phyloP scores from a whole-genome alignment of 2,113 vertebrate genomes.

The Poeciliopsis occidentalis region DNA sequence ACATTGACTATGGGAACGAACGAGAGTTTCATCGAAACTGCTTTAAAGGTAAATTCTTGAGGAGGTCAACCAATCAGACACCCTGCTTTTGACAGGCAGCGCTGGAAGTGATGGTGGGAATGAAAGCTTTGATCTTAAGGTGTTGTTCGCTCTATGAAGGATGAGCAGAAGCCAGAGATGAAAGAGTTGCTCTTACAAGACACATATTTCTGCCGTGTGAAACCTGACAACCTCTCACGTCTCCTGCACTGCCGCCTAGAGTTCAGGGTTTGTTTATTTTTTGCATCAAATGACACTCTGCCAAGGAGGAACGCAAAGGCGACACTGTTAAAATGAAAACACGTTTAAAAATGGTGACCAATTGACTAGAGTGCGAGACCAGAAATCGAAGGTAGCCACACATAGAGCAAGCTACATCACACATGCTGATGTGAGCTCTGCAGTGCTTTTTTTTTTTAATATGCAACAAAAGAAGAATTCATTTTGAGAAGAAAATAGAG shows the following conservation, averaged over 20 bases:
- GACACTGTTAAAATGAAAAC: not conserved
- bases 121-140: not conserved
- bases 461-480: not conserved
- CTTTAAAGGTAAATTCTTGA: not conserved
- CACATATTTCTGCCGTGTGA: not conserved
- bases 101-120: not conserved
- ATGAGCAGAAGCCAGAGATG: not conserved
- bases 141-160: not conserved
- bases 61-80: not conserved
- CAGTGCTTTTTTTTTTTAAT: too few species aligned
- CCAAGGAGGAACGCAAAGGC: conserved; percentile 16
- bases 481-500: not conserved
- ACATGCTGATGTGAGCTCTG: too few species aligned
- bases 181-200: not conserved
- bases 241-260: conserved; percentile 30
- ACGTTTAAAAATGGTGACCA: not conserved
- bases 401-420: too few species aligned
- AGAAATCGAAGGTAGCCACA: too few species aligned
- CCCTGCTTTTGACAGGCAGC: not conserved
- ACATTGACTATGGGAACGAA: not conserved
- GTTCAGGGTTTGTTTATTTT: conserved; percentile 37
- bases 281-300: conserved; percentile 21
- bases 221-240: conserved; percentile 9
- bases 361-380: not conserved
- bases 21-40: not conserved